phyloP scores from a whole-genome alignment of 1,140 invertebrate genomes.

The Lepidostoma basale region DNA sequence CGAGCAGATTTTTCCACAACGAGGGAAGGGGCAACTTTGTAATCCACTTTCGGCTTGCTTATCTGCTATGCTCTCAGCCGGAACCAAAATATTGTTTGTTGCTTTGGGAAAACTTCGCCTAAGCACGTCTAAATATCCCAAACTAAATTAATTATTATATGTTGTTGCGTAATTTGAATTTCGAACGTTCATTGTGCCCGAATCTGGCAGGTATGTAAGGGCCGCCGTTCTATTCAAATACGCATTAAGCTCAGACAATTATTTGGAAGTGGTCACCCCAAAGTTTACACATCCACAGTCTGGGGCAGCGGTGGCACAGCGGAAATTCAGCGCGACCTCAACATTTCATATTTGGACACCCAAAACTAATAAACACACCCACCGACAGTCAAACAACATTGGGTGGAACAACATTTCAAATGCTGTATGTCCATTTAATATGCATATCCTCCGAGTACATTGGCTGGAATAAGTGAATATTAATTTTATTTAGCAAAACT shows the following conservation, averaged over 20 bases:
- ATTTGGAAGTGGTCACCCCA: constrained; percentile 20
- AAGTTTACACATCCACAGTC: constrained; percentile 15
- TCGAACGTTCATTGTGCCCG: neutral
- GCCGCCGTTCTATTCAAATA: constrained; percentile 18
- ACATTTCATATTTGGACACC: neutral
- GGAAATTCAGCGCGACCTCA: constrained; percentile 7
- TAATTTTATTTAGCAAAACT: no score
- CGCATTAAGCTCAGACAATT: constrained; percentile 22
- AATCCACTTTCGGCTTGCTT: neutral
- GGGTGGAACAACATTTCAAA: no score
- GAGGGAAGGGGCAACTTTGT: neutral
- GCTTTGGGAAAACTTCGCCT: neutral
- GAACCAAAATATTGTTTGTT: neutral
- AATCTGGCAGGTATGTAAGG: constrained; percentile 14
- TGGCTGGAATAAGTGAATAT: no score
- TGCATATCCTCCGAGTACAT: no score
- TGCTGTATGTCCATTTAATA: no score
- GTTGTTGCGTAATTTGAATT: constrained; percentile 15
- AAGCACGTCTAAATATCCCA: constrained; percentile 7
- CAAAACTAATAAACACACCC: no score
- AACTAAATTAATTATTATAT: constrained; percentile 26
- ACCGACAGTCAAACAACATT: no score
- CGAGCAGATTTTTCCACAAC: no score
- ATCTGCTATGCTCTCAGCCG: neutral
- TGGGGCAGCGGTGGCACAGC: neutral